phyloP scores from a whole-genome alignment of 2,888 invertebrate species.

The Rapana venosa region DNA sequence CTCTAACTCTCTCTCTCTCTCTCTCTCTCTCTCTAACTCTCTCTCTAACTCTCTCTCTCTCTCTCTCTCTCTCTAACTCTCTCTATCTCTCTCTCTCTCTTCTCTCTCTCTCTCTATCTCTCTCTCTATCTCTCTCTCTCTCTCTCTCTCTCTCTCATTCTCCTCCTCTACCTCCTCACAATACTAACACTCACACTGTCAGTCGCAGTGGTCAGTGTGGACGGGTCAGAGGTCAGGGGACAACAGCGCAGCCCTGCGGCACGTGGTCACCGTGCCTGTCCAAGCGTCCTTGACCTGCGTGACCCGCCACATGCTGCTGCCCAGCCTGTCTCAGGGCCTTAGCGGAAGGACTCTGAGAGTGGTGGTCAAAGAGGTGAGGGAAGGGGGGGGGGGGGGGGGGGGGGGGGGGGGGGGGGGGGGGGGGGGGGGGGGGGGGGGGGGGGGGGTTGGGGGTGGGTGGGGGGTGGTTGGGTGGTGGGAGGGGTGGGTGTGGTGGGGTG shows the following conservation, averaged over 20 bases:
- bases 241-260: not conserved
- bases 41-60: too few relatives aligned
- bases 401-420: not conserved
- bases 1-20: too few relatives aligned
- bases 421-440: not conserved
- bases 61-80: too few relatives aligned
- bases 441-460: not conserved
- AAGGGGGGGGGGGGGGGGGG: not conserved
- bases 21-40: too few relatives aligned
- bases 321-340: not conserved
- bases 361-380: conserved; percentile 14
- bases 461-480: too few relatives aligned
- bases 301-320: not conserved
- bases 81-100: too few relatives aligned
- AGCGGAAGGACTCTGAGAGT: not conserved
- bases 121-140: too few relatives aligned
- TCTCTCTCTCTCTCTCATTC: too few relatives aligned
- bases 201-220: not conserved
- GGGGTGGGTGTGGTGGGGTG: too few relatives aligned
- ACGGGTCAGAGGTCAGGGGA: not conserved
- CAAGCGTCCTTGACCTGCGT: not conserved
- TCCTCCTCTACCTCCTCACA: too few relatives aligned
- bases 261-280: not conserved
- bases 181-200: too few relatives aligned
- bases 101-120: too few relatives aligned